Evolutionary conservation across 2,888 invertebrate genomes (phyloP).

Genomic region (Pseudanteris insignis): DNA sequence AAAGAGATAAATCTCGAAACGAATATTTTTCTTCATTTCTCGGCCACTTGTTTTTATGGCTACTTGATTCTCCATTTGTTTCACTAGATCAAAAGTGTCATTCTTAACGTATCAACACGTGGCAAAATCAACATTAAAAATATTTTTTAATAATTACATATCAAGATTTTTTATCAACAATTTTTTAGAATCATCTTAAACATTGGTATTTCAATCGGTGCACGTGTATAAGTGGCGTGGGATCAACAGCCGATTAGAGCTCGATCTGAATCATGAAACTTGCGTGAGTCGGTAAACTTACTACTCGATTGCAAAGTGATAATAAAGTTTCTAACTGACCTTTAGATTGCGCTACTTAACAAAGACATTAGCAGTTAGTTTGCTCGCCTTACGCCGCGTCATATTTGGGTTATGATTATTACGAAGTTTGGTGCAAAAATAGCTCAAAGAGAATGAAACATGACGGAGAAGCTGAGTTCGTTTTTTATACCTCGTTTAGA

Average conservation of each 20-base stretch:
- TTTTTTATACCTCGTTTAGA: slow-evolving; percentile 40
- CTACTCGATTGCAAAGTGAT: slow-evolving; percentile 25
- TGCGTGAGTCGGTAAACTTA: slow-evolving; percentile 14
- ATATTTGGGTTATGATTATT: slow-evolving; percentile 32
- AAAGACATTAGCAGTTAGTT: slow-evolving; percentile 32
- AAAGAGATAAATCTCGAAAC: too few species aligned
- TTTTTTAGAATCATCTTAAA: too few species aligned
- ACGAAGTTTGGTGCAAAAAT: slow-evolving; percentile 27
- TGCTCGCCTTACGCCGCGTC: slow-evolving; percentile 7
- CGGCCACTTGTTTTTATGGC: too few species aligned
- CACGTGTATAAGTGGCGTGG: too few species aligned
- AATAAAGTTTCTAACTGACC: slow-evolving; percentile 28
- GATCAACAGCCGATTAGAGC: slow-evolving; percentile 12
- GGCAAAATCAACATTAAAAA: too few species aligned
- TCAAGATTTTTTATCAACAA: too few species aligned
- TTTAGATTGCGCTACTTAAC: slow-evolving; percentile 23
- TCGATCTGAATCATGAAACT: slow-evolving; percentile 26
- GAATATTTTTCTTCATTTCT: too few species aligned
- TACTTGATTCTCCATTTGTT: too few species aligned
- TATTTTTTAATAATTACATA: too few species aligned
- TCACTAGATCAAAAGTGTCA: too few species aligned
- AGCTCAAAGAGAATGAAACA: slow-evolving; percentile 37
- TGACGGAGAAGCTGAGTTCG: slow-evolving; percentile 31
- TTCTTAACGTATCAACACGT: too few species aligned
- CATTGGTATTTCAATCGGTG: too few species aligned